phyloP scores from a whole-genome alignment of 2,113 vertebrate genomes.

The Leptosomus discolor region DNA sequence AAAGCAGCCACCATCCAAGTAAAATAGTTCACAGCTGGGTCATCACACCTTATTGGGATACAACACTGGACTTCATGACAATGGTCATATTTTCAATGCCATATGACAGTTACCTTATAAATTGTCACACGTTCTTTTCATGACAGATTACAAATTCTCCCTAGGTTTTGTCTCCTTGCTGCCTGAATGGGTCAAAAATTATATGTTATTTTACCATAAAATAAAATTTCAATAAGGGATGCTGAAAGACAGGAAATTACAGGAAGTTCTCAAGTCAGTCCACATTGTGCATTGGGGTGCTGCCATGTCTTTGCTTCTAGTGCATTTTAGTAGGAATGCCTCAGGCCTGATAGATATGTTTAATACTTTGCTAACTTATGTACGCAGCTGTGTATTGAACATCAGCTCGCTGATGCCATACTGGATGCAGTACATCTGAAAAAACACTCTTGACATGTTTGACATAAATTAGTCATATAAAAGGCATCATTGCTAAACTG shows the following conservation, averaged over 20 bases:
- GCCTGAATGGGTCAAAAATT: neutral
- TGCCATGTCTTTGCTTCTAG: neutral
- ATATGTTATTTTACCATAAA: neutral
- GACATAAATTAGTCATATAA: slow-evolving; percentile 73
- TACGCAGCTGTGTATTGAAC: slow-evolving; percentile 7
- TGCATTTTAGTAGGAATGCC: neutral
- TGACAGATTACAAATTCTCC: neutral
- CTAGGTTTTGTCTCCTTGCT: neutral
- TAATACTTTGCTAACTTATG: neutral
- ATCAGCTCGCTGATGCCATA: neutral
- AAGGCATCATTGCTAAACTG: slow-evolving; percentile 70
- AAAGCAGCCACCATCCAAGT: fast-evolving
- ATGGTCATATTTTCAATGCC: neutral
- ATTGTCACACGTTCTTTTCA: fast-evolving
- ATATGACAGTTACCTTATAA: neutral
- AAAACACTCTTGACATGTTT: slow-evolving; percentile 66
- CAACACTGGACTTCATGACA: neutral
- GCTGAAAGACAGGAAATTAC: neutral
- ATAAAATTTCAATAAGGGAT: fast-evolving
- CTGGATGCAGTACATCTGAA: slow-evolving; percentile 26
- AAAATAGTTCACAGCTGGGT: neutral
- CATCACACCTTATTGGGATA: neutral
- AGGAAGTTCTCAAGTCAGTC: neutral
- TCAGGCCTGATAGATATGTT: neutral
- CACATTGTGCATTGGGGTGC: neutral